Evolutionary conservation across 1,140 invertebrate genomes (phyloP), one percentile per base, ranked within the genome.

Genomic region (Ceratosolen solmsi): DNA sequence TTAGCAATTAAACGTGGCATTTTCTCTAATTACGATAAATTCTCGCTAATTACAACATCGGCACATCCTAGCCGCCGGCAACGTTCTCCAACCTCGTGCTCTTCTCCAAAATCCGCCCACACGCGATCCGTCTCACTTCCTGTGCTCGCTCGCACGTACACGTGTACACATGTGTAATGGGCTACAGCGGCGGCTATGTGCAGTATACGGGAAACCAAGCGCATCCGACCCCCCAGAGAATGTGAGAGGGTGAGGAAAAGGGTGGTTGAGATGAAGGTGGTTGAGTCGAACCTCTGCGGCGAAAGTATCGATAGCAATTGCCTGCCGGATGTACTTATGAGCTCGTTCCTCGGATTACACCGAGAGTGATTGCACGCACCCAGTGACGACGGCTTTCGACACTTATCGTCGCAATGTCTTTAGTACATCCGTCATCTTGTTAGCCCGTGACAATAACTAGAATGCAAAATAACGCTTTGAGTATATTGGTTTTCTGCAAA

Each of bases 1-100:
- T 93, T 93, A 93, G 93, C 92, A 93, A 93, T 93, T 93, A 93
- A 93, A 93, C 92, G 92, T 93, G 91, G 92, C 92, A 93, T 93
- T 93, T 93, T 93, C 92, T 92, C 92, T 93, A 93, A 92, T 93
- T 93, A 93, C 92, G 91, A 92, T 93, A 92, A 90, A 91, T 92
- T 92, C 92, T 92, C 90, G 90, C 92, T 93, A 93, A 92, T 93
- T 93, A 92, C 92, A 88, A 86, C 86, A 88, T 87, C 88, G 87
- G 22, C 88, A 86, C 85, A 81, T 83, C 86, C 86, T 13, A 36
- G 72, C 75, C 82, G 78, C 84, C 83, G 83, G 80, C 75, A 11
- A 22, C 41, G 38, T 49, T 71, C 25, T 30, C 75, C 49, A 22
- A 68, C 60, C 46, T 68, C 27, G 56, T 54, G 41, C 68, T 56